Base-by-base conservation (phyloP, 2,888 invertebrate species). In the Exocentrus adspersus region DNA sequence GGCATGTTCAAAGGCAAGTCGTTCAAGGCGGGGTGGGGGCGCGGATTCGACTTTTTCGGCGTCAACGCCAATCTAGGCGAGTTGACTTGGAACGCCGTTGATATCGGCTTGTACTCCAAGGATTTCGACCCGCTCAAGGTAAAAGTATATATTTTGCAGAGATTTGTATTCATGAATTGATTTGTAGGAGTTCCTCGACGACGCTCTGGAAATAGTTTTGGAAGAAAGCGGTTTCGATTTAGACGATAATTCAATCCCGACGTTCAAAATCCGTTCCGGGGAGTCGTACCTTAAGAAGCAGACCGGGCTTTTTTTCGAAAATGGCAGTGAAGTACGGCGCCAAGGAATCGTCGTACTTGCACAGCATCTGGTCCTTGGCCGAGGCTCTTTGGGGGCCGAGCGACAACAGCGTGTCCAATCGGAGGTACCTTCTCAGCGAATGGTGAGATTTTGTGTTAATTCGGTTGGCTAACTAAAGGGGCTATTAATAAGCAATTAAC, bases 331-430 rank as follows among this genome's bases (percentile, higher is more conserved):
- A 65, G 16, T 51, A 71, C 21, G 68, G 66, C 9, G 72, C 64
- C 14, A 65, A 67, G 5, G 80, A 82, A 1, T 80, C 81, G 0
- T 77, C 79, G 0, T 88, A 87, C 66, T 82, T 85, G 19, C 72
- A 82, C 10, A 87, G 89, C 59, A 88, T 91, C 3, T 93, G 92
- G 91, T 87, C 88, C 10, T 84, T 95, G 0, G 91, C 93, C 73
- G 88, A 90, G 5, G 92, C 95, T 0, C 85, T 97, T 6, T 97
- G 97, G 97, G 95, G 93, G 1, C 88, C 89, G 10, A 87, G 92
- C 21, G 85, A 90, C 0, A 88, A 89, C 10, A 75, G 85, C 5
- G 85, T 87, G 16, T 58, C 67, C 5, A 68, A 72, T 24, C 64
- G 76, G 43, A 64, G 75, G 50, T 62, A 77, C 53, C 65, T 72